Evolutionary conservation across 2,888 invertebrate genomes (phyloP).

Genomic region (Busseola fusca): DNA sequence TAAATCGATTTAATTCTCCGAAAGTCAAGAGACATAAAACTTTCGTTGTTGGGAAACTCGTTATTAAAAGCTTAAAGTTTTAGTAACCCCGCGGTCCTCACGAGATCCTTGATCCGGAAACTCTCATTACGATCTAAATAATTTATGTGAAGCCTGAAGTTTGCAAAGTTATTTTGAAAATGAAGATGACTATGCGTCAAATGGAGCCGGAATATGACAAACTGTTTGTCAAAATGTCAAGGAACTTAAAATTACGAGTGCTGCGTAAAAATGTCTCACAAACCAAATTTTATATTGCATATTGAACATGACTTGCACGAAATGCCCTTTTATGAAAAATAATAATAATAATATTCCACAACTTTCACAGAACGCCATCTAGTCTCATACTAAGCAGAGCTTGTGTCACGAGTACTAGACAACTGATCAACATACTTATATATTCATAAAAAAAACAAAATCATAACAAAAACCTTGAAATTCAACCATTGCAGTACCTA

Average conservation of each 20-base stretch:
- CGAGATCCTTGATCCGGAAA: constrained; percentile 44
- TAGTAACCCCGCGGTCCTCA: constrained; percentile 44
- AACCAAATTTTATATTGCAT: background rate
- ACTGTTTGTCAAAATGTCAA: constrained; percentile 24
- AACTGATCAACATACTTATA: too few relatives aligned
- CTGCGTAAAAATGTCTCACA: background rate
- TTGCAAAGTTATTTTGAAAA: constrained; percentile 47
- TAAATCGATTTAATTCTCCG: constrained; percentile 55
- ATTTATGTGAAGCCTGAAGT: constrained; percentile 49
- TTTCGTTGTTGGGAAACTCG: constrained; percentile 51
- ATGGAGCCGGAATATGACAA: constrained; percentile 36
- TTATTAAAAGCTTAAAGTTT: constrained; percentile 61
- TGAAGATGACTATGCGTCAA: constrained; percentile 39
- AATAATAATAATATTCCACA: too few relatives aligned
- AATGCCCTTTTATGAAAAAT: too few relatives aligned
- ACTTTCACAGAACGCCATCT: too few relatives aligned
- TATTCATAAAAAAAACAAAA: too few relatives aligned
- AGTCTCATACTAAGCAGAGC: too few relatives aligned
- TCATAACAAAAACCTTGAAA: too few relatives aligned
- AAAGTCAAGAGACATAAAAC: constrained; percentile 53
- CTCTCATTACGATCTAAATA: constrained; percentile 55
- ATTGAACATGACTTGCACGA: background rate
- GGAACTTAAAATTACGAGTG: constrained; percentile 15
- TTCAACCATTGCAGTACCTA: too few relatives aligned
- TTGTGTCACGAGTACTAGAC: too few relatives aligned